A percentile compares a stretch with the other conserved stretches of the same genome.
These are phyloP conservation scores for Paramormyrops hopkinsi DNA, from an alignment of 2,797 vertebrate genomes.

Conservation along the genomic window DNA sequence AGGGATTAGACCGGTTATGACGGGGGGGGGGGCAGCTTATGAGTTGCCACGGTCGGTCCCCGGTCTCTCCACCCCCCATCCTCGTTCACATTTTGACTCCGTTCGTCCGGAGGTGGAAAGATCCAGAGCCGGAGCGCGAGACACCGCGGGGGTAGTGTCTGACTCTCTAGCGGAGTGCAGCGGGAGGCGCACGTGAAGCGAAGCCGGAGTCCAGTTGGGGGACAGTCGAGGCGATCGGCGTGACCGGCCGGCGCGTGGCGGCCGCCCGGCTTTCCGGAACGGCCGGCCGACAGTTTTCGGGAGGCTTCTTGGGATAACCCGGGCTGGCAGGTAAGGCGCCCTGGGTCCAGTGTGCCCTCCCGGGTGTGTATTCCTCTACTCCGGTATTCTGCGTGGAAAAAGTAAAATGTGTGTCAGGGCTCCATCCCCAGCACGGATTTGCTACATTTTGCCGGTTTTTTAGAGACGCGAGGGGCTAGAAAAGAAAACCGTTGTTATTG, in stretches of 20 bases:
- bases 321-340: neutral
- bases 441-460: neutral
- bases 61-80: neutral
- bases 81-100: neutral
- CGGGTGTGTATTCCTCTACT: neutral
- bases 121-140: constrained; percentile 21
- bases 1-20: neutral
- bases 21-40: neutral
- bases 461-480: neutral
- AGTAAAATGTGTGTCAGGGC: neutral
- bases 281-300: neutral
- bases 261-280: neutral
- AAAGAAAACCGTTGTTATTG: neutral
- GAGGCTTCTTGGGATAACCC: neutral
- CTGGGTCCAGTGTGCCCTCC: neutral
- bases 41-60: neutral
- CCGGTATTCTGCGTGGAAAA: neutral
- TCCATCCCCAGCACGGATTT: neutral
- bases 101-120: constrained; percentile 23
- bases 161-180: neutral
- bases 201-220: constrained; percentile 11
- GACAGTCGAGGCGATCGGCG: neutral
- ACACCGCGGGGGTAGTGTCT: constrained; percentile 36
- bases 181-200: constrained; percentile 34
- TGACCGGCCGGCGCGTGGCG: neutral